phyloP scores from a whole-genome alignment of 2,888 invertebrate species.

The Rhamnusium bicolor region DNA sequence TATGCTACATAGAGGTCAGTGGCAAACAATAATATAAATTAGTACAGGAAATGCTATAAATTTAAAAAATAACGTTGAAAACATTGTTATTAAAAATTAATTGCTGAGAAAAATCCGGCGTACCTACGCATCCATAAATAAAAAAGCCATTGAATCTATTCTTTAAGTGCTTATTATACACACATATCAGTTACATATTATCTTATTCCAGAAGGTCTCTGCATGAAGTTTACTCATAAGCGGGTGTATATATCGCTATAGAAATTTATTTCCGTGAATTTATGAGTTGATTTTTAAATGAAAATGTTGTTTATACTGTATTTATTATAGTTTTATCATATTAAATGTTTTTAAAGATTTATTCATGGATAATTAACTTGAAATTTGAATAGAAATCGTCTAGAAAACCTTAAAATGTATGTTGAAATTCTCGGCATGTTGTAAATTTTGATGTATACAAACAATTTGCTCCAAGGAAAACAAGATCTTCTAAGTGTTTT shows the following conservation, averaged over 20 bases:
- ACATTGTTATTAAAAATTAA: slow-evolving; percentile 34
- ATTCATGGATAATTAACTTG: background rate
- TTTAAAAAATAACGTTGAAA: slow-evolving; percentile 19
- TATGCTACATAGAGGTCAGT: slow-evolving; percentile 16
- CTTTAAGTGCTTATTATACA: slow-evolving; percentile 18
- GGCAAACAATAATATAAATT: slow-evolving; percentile 25
- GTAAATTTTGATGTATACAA: background rate
- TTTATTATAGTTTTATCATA: background rate
- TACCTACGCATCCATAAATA: slow-evolving; percentile 32
- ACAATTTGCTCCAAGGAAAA: background rate
- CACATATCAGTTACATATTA: slow-evolving; percentile 27
- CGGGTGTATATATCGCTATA: slow-evolving; percentile 12
- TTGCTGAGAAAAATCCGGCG: slow-evolving; percentile 34
- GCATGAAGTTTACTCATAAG: slow-evolving; percentile 33
- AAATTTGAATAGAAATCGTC: background rate
- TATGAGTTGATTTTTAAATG: slow-evolving; percentile 26
- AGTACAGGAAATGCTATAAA: slow-evolving; percentile 27
- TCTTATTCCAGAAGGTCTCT: slow-evolving; percentile 23
- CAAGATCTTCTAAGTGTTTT: background rate
- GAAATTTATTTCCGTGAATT: slow-evolving; percentile 31
- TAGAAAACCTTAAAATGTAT: background rate
- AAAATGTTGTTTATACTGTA: slow-evolving; percentile 11
- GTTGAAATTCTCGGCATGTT: background rate
- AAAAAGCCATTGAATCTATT: slow-evolving; percentile 32
- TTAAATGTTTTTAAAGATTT: background rate